Evolutionary conservation across 2,797 vertebrate genomes (phyloP).

Genomic region (Sebastolobus alascanus): DNA sequence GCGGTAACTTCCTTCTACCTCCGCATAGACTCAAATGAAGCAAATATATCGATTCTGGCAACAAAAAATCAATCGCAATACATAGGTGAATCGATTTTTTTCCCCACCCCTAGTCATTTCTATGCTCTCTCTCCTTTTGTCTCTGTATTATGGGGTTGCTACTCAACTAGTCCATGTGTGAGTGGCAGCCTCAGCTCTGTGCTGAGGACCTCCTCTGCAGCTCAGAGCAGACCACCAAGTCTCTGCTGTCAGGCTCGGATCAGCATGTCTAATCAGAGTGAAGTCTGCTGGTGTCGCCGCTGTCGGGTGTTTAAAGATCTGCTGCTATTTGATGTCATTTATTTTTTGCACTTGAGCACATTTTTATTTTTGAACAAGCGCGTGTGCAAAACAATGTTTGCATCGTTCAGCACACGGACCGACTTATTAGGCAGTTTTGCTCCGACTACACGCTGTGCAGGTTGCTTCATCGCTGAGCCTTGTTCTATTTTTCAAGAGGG

Average conservation of each 20-base stretch:
- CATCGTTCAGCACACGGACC: slow-evolving; percentile 37
- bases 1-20: too few relatives aligned
- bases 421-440: slow-evolving; percentile 30
- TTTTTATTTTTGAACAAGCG: slow-evolving; percentile 36
- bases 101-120: too few relatives aligned
- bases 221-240: not conserved
- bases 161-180: slow-evolving; percentile 15
- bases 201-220: slow-evolving; percentile 29
- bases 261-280: slow-evolving; percentile 29
- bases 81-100: too few relatives aligned
- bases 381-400: slow-evolving; percentile 29
- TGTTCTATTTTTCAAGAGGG: slow-evolving; percentile 35
- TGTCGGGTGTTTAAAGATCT: not conserved
- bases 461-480: slow-evolving; percentile 14
- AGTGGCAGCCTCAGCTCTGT: slow-evolving; percentile 9
- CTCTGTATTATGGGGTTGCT: slow-evolving; percentile 5
- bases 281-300: slow-evolving; percentile 6
- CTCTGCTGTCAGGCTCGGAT: slow-evolving; percentile 22
- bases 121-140: not conserved
- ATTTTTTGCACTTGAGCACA: slow-evolving; percentile 17
- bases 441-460: slow-evolving; percentile 17
- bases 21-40: too few relatives aligned
- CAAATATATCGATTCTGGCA: too few relatives aligned
- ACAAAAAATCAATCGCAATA: too few relatives aligned
- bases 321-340: not conserved